A percentile compares a stretch with the other conserved stretches of the same genome.
Conservation (phyloP, 2,797 vertebrate genomes). For the Pelochelys cantorii region DNA sequence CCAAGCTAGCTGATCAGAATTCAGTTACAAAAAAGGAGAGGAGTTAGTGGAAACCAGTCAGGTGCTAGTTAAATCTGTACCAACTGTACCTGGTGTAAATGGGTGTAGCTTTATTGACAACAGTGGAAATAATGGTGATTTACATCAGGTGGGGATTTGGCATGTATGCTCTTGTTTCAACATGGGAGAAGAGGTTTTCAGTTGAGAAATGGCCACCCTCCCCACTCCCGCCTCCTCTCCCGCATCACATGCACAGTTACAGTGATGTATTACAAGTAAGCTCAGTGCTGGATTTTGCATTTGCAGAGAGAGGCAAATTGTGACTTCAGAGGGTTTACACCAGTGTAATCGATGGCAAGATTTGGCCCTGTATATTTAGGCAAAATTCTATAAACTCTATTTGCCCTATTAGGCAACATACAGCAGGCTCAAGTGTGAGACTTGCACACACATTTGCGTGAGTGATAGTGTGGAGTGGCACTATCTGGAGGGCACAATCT, state of each 20-base stretch:
- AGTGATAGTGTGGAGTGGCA: neutral
- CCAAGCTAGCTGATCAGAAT: constrained; percentile 58
- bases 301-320: neutral
- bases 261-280: neutral
- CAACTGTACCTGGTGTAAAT: neutral
- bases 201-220: constrained; percentile 40
- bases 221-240: neutral
- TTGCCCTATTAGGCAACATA: constrained; percentile 10
- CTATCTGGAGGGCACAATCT: neutral
- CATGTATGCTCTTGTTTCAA: constrained; percentile 41
- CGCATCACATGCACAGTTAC: constrained; percentile 48
- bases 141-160: neutral
- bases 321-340: too few species aligned
- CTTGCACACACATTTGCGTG: neutral
- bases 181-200: constrained; percentile 50
- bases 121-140: neutral
- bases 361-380: constrained; percentile 27
- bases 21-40: constrained; percentile 65
- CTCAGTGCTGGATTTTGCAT: constrained; percentile 51
- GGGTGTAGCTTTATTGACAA: neutral
- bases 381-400: constrained; percentile 40
- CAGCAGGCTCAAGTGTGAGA: constrained; percentile 48
- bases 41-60: constrained; percentile 42
- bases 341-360: neutral
- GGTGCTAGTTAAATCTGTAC: constrained; percentile 10